Evolutionary conservation across 1,140 invertebrate genomes (phyloP).

Genomic region (Cyclargus thomasi): DNA sequence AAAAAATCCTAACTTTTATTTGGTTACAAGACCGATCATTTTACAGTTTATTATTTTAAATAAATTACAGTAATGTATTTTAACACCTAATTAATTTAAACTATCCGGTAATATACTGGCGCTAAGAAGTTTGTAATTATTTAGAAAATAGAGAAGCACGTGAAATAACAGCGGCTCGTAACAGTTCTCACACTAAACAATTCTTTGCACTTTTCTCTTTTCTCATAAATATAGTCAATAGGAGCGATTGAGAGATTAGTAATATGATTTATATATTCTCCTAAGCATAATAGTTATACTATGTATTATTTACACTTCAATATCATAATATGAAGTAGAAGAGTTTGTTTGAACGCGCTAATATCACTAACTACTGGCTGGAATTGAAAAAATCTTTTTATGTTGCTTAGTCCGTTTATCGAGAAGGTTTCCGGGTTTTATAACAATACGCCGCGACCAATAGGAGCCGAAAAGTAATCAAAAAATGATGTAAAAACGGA

Average conservation of each 20-base stretch:
- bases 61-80: neutral
- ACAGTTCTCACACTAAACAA: slow-evolving; percentile 54
- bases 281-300: neutral
- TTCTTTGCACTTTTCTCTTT: slow-evolving; percentile 71
- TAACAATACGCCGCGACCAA: too few relatives aligned
- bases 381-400: too few relatives aligned
- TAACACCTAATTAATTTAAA: neutral
- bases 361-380: too few relatives aligned
- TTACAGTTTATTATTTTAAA: too few relatives aligned
- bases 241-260: slow-evolving; percentile 19
- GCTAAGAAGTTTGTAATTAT: slow-evolving; percentile 45
- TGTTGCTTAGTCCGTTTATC: too few relatives aligned
- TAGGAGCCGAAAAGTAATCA: too few relatives aligned
- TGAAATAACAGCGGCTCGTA: slow-evolving; percentile 46
- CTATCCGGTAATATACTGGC: slow-evolving; percentile 14
- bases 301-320: neutral
- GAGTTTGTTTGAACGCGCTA: too few relatives aligned
- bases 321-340: too few relatives aligned
- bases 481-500: too few relatives aligned
- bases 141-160: slow-evolving; percentile 63
- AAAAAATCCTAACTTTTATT: too few relatives aligned
- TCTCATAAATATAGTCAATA: slow-evolving; percentile 30
- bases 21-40: too few relatives aligned
- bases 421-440: too few relatives aligned
- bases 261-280: neutral